Base-by-base conservation (phyloP, 2,113 vertebrate genomes). In the Lepisosteus oculatus region DNA sequence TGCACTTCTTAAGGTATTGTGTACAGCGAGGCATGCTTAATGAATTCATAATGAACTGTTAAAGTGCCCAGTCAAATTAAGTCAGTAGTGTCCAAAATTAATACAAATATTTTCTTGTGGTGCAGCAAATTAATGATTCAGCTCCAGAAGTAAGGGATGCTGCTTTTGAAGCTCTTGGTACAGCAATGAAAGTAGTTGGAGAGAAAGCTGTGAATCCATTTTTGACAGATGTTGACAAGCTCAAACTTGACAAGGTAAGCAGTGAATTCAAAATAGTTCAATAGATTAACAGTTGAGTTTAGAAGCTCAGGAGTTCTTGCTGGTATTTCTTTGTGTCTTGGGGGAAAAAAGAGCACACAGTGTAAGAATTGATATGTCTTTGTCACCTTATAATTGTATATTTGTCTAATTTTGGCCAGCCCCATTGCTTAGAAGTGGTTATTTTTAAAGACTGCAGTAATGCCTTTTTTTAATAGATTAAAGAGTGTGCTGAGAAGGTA, bases 131-230 rank as follows among this genome's bases (percentile, higher is more conserved):
- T 80, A 99, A 95, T 70, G 97, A 99, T 85, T 97, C 97, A 55
- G 96, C 97, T 66, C 91, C 89, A 59, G 97, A 99, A 81, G 97
- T 99, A 68, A 94, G 97, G 76, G 97, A 99, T 75, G 97, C 97
- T 72, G 97, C 95, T 0, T 99, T 98, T 82, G 97, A 99, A 84
- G 97, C 97, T 8, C 65, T 99, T 75, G 97, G 96, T 7, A 98
- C 94, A 3, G 96, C 96, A 74, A 90, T 98, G 91, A 98, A 97
- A 80, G 96, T 98, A 64, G 94, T 97, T 73, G 97, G 97, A 67
- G 97, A 99, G 84, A 98, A 95, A 84, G 95, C 94, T 9, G 95
- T 99, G 63, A 99, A 97, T 80, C 94, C 95, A 12, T 99, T 96
- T 80, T 85, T 99, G 68, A 61, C 90, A 64, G 97, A 99, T 80